These are phyloP conservation scores for Mythimna impura DNA, from an alignment of 2,888 invertebrate genomes.

Conservation along the genomic window DNA sequence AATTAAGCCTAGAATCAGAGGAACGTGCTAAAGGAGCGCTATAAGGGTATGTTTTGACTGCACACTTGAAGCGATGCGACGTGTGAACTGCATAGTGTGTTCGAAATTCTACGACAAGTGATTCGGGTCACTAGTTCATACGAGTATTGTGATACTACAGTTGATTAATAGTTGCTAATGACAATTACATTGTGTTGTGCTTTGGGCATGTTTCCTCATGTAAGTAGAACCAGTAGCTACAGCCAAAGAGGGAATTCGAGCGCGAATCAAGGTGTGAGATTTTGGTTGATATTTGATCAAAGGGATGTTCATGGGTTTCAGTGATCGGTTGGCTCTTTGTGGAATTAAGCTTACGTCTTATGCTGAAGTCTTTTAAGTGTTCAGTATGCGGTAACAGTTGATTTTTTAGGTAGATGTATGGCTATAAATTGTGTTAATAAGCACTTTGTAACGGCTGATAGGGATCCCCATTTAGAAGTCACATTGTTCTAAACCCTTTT, in stretches of 20 bases:
- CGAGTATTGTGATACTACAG: slow-evolving; percentile 12
- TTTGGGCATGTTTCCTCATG: background rate
- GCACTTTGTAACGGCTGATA: background rate
- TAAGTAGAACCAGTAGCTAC: background rate
- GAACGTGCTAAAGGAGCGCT: slow-evolving; percentile 15
- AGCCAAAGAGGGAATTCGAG: slow-evolving; percentile 8
- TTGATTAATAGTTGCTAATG: slow-evolving; percentile 51
- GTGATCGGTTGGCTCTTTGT: background rate
- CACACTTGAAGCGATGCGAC: slow-evolving; percentile 13
- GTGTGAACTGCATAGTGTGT: slow-evolving; percentile 40
- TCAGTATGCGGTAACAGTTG: background rate
- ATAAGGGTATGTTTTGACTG: slow-evolving; percentile 54
- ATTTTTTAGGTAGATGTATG: background rate
- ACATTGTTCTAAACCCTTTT: too few species aligned
- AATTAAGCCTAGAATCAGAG: slow-evolving; percentile 53
- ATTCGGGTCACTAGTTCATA: slow-evolving; percentile 57
- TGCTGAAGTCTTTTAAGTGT: background rate
- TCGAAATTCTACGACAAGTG: slow-evolving; percentile 40
- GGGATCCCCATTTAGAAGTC: background rate
- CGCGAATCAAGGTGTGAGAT: background rate
- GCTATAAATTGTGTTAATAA: background rate
- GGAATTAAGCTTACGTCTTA: background rate
- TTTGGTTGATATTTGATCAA: slow-evolving; percentile 3
- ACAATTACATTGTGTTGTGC: slow-evolving; percentile 31
- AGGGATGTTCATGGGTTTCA: background rate